Conservation (phyloP, 2,797 vertebrate genomes). For the Lerista edwardsae region DNA sequence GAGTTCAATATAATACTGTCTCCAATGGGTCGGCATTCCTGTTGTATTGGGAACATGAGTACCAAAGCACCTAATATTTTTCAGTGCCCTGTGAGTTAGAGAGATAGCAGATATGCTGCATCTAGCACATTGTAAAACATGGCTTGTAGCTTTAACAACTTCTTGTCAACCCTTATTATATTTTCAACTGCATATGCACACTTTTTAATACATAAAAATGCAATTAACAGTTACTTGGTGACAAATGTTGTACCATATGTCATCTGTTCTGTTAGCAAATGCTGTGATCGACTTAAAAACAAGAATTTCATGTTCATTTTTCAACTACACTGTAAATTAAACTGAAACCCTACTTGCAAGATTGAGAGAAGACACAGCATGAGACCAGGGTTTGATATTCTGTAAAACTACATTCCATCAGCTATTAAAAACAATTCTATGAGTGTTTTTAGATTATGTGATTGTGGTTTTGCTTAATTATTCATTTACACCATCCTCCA, state of each 20-base stretch:
- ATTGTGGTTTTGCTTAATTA: constrained; percentile 40
- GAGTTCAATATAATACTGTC: background rate
- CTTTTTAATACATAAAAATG: constrained; percentile 38
- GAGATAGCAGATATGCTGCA: background rate
- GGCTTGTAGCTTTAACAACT: constrained; percentile 37
- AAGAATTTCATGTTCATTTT: constrained; percentile 51
- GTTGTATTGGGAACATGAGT: background rate
- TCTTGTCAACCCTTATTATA: constrained; percentile 54
- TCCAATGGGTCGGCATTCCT: background rate
- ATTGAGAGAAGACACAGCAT: constrained; percentile 46
- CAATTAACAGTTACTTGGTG: constrained; percentile 67
- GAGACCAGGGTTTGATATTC: constrained; percentile 42
- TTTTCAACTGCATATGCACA: constrained; percentile 56
- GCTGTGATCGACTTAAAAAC: constrained; percentile 60
- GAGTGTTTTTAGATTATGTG: constrained; percentile 1
- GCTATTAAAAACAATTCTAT: constrained; percentile 50
- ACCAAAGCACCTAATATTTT: constrained; percentile 12
- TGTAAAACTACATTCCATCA: constrained; percentile 48
- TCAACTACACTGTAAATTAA: constrained; percentile 34
- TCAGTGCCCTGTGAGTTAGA: background rate
- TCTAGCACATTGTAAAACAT: constrained; percentile 35
- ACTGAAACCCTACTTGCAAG: constrained; percentile 17
- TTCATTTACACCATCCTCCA: constrained; percentile 23
- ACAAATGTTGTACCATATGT: constrained; percentile 64
- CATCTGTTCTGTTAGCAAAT: constrained; percentile 66